A percentile compares a stretch with the other conserved stretches of the same genome.
phyloP scores from a whole-genome alignment of 2,113 vertebrate genomes.

The Chaetodon auriga region DNA sequence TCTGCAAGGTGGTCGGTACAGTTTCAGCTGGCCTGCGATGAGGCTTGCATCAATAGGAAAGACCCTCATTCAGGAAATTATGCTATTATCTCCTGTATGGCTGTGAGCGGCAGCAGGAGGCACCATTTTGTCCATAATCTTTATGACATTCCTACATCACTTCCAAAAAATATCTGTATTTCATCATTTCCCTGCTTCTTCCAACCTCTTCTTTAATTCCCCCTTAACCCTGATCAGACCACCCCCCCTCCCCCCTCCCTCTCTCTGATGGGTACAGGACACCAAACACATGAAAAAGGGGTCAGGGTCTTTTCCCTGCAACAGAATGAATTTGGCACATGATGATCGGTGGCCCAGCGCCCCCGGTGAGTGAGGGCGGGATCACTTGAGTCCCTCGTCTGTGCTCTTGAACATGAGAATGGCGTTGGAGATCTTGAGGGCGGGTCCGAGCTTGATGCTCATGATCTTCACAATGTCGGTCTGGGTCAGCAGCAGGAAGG shows the following conservation, averaged over 20 bases:
- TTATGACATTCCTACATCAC: neutral
- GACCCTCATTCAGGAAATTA: neutral
- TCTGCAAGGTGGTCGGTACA: neutral
- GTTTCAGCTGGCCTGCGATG: neutral
- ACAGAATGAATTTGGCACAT: slow-evolving; percentile 79
- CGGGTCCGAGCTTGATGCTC: slow-evolving; percentile 97
- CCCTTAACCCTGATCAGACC: slow-evolving; percentile 11
- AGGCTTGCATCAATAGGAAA: neutral
- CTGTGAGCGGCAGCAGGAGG: too few relatives aligned
- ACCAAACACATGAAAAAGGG: slow-evolving; percentile 79
- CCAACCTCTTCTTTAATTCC: slow-evolving; percentile 14
- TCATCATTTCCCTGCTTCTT: slow-evolving; percentile 11
- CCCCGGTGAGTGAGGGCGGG: slow-evolving; percentile 8
- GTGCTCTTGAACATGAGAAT: slow-evolving; percentile 99
- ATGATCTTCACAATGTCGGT: slow-evolving; percentile 99
- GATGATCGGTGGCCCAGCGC: slow-evolving; percentile 48
- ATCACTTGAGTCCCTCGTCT: slow-evolving; percentile 94
- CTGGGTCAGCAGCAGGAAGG: slow-evolving; percentile 97
- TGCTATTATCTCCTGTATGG: too few relatives aligned
- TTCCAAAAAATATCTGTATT: slow-evolving; percentile 4
- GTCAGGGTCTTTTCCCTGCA: slow-evolving; percentile 69
- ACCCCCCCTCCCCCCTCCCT: neutral
- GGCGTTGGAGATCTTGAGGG: slow-evolving; percentile 99
- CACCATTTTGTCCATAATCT: neutral
- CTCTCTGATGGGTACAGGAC: slow-evolving; percentile 83